Conservation (phyloP, 1,140 invertebrate genomes). For the Drosophila pseudoobscura region DNA sequence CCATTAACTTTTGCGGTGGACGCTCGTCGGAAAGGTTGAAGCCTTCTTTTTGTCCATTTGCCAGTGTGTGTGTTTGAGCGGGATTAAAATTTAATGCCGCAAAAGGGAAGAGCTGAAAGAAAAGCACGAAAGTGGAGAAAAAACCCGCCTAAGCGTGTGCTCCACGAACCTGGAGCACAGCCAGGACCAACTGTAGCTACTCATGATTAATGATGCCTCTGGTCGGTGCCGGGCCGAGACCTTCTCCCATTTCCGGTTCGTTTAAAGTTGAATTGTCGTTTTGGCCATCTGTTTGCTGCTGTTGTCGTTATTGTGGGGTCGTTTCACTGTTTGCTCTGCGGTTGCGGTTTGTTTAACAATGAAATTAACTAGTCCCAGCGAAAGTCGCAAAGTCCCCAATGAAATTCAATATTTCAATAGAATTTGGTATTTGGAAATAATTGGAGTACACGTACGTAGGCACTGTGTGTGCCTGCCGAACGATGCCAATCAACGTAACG, state of each 20-base stretch:
- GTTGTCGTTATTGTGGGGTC: slow-evolving; percentile 7
- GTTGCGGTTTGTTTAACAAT: slow-evolving; percentile 72
- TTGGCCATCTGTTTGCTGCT: slow-evolving; percentile 46
- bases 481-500: slow-evolving; percentile 41
- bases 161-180: slow-evolving; percentile 6
- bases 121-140: not conserved
- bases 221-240: slow-evolving; percentile 23
- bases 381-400: slow-evolving; percentile 21
- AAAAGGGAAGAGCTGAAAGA: slow-evolving; percentile 20
- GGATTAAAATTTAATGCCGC: slow-evolving; percentile 72
- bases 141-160: slow-evolving; percentile 43
- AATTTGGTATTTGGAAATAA: slow-evolving; percentile 43
- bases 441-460: slow-evolving; percentile 33
- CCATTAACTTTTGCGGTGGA: slow-evolving; percentile 49
- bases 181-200: slow-evolving; percentile 36
- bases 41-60: slow-evolving; percentile 15
- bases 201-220: slow-evolving; percentile 76
- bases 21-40: slow-evolving; percentile 19
- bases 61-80: slow-evolving; percentile 20
- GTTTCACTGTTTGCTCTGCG: slow-evolving; percentile 57
- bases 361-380: slow-evolving; percentile 62
- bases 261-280: slow-evolving; percentile 75
- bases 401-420: slow-evolving; percentile 33
- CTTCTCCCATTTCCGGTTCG: slow-evolving; percentile 74
- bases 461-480: slow-evolving; percentile 9